These are phyloP conservation scores for Leptobrachium leishanense DNA, from an alignment of 2,113 vertebrate genomes.

Conservation along the genomic window DNA sequence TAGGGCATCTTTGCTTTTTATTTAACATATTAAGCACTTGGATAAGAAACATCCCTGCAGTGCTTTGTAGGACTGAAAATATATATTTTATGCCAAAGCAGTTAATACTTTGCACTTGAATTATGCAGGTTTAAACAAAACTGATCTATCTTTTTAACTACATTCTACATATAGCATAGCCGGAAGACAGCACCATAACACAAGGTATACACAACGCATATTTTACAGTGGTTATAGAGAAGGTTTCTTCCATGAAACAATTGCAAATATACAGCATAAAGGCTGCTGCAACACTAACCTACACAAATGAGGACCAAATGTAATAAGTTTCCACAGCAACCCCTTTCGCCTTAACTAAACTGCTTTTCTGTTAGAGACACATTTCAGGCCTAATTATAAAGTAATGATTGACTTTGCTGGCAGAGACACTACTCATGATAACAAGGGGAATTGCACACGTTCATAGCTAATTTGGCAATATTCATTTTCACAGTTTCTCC, in stretches of 20 bases:
- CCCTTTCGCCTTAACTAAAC: neutral
- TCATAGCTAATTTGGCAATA: slow-evolving; percentile 15
- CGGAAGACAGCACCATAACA: neutral
- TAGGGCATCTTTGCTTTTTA: slow-evolving; percentile 38
- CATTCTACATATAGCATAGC: slow-evolving; percentile 28
- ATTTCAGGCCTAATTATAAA: slow-evolving; percentile 26
- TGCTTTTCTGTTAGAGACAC: neutral
- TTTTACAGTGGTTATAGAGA: neutral
- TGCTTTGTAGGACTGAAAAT: neutral
- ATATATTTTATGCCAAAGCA: slow-evolving; percentile 31
- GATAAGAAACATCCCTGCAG: slow-evolving; percentile 20
- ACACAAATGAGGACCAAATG: slow-evolving; percentile 5
- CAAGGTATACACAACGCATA: neutral
- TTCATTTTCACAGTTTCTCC: neutral
- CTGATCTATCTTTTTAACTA: slow-evolving; percentile 39
- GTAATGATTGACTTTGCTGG: slow-evolving; percentile 23
- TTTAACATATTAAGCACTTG: slow-evolving; percentile 30
- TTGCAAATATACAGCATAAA: neutral
- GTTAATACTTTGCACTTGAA: slow-evolving; percentile 22
- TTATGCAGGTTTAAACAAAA: slow-evolving; percentile 14
- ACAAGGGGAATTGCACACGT: slow-evolving; percentile 11
- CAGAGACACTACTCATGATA: slow-evolving; percentile 16
- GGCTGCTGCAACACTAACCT: neutral
- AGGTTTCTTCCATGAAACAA: neutral
- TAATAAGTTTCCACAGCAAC: slow-evolving; percentile 33